Base-by-base conservation (phyloP, 1,140 invertebrate species). In the Drosophila yakuba region DNA sequence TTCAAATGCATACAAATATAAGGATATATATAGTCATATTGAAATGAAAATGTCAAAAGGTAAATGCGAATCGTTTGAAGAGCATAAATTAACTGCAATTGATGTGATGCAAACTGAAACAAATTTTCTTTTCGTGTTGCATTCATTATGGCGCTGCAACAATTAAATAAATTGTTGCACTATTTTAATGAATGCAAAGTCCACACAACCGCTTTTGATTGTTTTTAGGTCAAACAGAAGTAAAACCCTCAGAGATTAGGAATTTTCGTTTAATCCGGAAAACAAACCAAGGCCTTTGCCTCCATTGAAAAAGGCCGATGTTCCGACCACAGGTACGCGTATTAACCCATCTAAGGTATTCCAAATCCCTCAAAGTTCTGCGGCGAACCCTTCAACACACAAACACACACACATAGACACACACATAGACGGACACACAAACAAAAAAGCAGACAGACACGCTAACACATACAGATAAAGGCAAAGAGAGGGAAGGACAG, bases 311-410 rank as follows among this genome's bases (percentile, higher is more conserved):
- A 25, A 69, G 35, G 50, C 50, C 48, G 47, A 4, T 64, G 50
- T 43, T 47, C 28, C 35, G 52, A 71, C 64, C 68, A 25, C 68
- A 71, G 66, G 64, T 71, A 58, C 66, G 54, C 66, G 64, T 71
- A 57, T 56, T 71, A 44, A 52, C 41, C 64, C 43, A 48, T 51
- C 66, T 52, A 71, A 71, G 68, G 43, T 71, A 72, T 43, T 36
- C 28, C 28, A 50, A 71, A 71, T 71, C 67, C 67, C 52, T 71
- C 51, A 71, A 72, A 72, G 66, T 72, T 72, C 35, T 58, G 66
- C 36, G 51, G 66, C 52, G 50, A 71, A 71, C 69, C 64, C 67
- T 56, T 71, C 12, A 14, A 64, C 39, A 71, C 35, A 39, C 36
- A 14, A 17, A 17, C 17, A 17, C 36, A 38, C 36, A 12, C 3